phyloP scores from a whole-genome alignment of 2,797 vertebrate species.

The Manis javanica region DNA sequence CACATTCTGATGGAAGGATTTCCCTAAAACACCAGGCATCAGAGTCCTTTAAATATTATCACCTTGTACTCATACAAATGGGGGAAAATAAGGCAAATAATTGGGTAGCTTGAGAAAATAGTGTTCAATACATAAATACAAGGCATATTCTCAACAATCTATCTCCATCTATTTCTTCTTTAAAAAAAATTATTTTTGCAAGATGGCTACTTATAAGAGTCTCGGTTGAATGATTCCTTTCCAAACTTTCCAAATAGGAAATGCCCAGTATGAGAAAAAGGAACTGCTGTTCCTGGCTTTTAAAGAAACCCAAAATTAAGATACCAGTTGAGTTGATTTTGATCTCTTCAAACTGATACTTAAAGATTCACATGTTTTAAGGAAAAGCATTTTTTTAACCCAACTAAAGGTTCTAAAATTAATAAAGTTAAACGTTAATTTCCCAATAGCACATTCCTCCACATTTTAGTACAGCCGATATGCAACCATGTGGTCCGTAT shows the following conservation, averaged over 20 bases:
- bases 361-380: not conserved
- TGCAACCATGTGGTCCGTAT: no score
- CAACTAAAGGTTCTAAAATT: not conserved
- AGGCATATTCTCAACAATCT: not conserved
- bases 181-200: not conserved
- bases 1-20: not conserved
- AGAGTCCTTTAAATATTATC: not conserved
- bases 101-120: not conserved
- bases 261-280: not conserved
- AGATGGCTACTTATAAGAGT: not conserved
- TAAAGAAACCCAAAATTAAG: not conserved
- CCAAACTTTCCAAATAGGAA: not conserved
- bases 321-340: not conserved
- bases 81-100: not conserved
- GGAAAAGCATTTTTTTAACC: slow-evolving; percentile 40
- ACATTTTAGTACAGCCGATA: not conserved
- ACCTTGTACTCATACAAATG: not conserved
- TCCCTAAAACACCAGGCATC: not conserved
- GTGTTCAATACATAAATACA: not conserved
- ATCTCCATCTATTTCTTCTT: not conserved
- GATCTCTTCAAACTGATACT: not conserved
- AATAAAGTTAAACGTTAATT: not conserved
- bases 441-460: not conserved
- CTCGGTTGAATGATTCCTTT: no score
- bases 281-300: not conserved